phyloP scores from a whole-genome alignment of 2,888 invertebrate genomes.

The Nephrotoma flavescens region DNA sequence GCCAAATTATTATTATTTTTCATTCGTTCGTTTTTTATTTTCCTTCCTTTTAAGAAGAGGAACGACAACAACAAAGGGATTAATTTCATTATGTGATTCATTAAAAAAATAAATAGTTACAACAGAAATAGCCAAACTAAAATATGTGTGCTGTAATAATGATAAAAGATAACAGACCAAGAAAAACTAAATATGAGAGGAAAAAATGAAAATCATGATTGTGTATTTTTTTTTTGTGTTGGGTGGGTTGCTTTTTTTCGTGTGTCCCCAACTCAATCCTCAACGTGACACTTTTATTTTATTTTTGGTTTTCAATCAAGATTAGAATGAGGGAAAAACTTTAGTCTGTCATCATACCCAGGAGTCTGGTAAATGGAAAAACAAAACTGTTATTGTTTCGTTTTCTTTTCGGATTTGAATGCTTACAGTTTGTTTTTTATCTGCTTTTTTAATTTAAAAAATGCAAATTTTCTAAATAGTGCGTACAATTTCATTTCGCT shows the following conservation, averaged over 20 bases:
- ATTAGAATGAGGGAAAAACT: background rate
- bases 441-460: background rate
- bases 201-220: background rate
- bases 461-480: background rate
- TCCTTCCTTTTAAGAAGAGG: background rate
- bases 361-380: background rate
- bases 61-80: background rate
- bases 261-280: background rate
- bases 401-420: background rate
- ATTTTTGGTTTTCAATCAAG: background rate
- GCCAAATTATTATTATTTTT: background rate
- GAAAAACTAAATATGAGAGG: background rate
- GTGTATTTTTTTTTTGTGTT: background rate
- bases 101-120: background rate
- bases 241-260: background rate
- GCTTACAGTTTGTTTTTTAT: background rate
- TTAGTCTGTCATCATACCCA: background rate
- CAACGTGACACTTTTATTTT: background rate
- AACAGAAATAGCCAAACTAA: background rate
- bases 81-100: background rate
- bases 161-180: background rate
- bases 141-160: background rate
- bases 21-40: background rate
- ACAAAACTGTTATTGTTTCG: background rate
- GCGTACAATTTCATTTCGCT: background rate